A percentile compares a stretch with the other conserved stretches of the same genome.
phyloP scores from a whole-genome alignment of 2,888 invertebrate genomes.

The Megastigmus dorsalis region DNA sequence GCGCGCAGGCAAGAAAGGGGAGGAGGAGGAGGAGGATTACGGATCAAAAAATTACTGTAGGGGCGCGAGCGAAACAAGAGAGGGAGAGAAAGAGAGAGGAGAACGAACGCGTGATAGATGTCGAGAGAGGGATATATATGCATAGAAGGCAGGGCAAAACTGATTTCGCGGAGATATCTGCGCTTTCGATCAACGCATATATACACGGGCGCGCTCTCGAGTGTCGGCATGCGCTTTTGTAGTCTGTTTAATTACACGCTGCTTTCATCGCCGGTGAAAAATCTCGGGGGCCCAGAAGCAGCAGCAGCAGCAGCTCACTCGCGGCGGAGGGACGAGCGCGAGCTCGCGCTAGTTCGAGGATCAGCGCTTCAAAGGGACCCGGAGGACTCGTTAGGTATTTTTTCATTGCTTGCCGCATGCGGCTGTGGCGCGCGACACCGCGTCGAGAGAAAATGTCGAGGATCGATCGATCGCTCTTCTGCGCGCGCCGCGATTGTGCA shows the following conservation, averaged over 20 bases:
- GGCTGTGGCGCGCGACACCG: too few species aligned
- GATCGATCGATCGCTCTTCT: too few species aligned
- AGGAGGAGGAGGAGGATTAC: constrained; percentile 5
- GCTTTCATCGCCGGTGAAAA: constrained; percentile 24
- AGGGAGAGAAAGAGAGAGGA: neutral
- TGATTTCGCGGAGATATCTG: constrained; percentile 25
- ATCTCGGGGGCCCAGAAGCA: neutral
- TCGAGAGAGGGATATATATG: neutral
- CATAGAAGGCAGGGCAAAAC: neutral
- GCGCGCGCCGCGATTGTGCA: too few species aligned
- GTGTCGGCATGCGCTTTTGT: constrained; percentile 7
- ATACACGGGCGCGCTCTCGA: too few species aligned
- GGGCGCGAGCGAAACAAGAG: constrained; percentile 17
- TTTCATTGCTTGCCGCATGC: too few species aligned
- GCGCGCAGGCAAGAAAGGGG: neutral
- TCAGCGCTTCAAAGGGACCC: too few species aligned
- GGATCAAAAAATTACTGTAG: constrained; percentile 28
- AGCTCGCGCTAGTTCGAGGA: neutral
- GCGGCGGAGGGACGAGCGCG: neutral
- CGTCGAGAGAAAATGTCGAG: too few species aligned
- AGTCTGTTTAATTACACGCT: constrained; percentile 24
- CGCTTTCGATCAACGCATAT: constrained; percentile 1
- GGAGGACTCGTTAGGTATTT: too few species aligned
- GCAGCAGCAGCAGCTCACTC: neutral
- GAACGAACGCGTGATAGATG: constrained; percentile 16